Evolutionary conservation across 2,888 invertebrate genomes (phyloP).

Genomic region (Spicauda simplicius): DNA sequence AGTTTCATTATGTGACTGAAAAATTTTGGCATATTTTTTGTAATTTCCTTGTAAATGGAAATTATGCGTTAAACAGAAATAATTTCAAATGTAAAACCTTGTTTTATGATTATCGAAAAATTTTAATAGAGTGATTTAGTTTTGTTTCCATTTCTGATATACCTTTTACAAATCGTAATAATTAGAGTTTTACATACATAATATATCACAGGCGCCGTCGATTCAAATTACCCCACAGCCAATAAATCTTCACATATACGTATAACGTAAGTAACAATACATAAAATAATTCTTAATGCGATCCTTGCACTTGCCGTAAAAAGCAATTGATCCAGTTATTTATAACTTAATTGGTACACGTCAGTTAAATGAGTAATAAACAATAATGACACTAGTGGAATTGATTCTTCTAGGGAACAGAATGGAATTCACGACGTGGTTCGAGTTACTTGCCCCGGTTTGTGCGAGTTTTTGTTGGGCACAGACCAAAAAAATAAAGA

Average conservation of each 20-base stretch:
- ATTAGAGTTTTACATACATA: not conserved
- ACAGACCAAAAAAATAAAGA: too few species aligned
- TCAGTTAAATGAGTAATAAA: slow-evolving; percentile 41
- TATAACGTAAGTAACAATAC: not conserved
- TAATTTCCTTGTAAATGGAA: too few species aligned
- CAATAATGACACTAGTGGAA: slow-evolving; percentile 40
- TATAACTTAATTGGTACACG: slow-evolving; percentile 38
- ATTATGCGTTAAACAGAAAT: too few species aligned
- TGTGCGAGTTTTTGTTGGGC: slow-evolving; percentile 15
- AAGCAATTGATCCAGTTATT: slow-evolving; percentile 40
- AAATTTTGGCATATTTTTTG: too few species aligned
- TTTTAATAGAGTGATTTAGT: too few species aligned
- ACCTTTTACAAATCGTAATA: not conserved
- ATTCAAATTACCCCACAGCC: not conserved
- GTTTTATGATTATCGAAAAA: too few species aligned
- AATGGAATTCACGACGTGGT: slow-evolving; percentile 16
- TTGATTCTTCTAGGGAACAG: slow-evolving; percentile 37
- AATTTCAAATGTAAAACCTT: too few species aligned
- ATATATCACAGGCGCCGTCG: not conserved
- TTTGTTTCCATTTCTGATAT: too few species aligned
- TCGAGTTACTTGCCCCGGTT: slow-evolving; percentile 7
- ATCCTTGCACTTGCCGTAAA: slow-evolving; percentile 12
- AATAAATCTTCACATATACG: not conserved
- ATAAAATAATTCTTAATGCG: slow-evolving; percentile 18
- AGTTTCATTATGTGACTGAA: too few species aligned